Percentiles rank a stretch among this genome's conserved stretches.
These are phyloP conservation scores for Myzus persicae DNA, from an alignment of 1,140 invertebrate species.

Conservation along the genomic window DNA sequence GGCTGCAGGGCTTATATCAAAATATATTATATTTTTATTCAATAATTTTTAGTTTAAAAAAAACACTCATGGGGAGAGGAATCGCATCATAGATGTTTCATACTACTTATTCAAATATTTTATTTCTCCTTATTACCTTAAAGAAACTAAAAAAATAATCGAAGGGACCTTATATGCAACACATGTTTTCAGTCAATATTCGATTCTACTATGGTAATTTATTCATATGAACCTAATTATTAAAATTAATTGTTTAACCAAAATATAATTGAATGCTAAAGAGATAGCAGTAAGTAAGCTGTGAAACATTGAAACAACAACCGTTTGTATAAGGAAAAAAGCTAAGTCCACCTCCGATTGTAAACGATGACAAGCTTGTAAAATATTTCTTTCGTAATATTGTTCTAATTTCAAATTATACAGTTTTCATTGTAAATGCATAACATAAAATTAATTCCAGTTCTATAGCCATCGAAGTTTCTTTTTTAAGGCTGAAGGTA, in stretches of 20 bases:
- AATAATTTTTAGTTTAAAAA: too few species aligned
- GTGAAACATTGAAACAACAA: neutral
- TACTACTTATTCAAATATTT: too few species aligned
- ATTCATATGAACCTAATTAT: neutral
- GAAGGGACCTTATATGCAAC: too few species aligned
- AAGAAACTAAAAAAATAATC: too few species aligned
- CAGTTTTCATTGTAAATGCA: neutral
- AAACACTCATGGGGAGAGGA: too few species aligned
- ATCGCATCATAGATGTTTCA: too few species aligned
- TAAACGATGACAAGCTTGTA: neutral
- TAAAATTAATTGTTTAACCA: neutral
- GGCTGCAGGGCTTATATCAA: too few species aligned
- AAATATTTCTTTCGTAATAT: neutral
- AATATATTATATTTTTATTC: too few species aligned
- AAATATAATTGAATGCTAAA: neutral
- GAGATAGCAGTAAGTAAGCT: neutral
- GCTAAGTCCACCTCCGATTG: neutral
- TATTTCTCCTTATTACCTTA: too few species aligned
- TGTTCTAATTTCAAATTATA: constrained; percentile 7
- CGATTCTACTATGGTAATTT: neutral
- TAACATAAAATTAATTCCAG: neutral
- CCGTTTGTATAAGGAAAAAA: neutral
- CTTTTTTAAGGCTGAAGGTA: neutral
- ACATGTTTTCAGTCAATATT: too few species aligned
- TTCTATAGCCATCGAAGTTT: neutral